Base-by-base conservation (phyloP, 2,888 invertebrate species). In the Drosophila neonasuta region DNA sequence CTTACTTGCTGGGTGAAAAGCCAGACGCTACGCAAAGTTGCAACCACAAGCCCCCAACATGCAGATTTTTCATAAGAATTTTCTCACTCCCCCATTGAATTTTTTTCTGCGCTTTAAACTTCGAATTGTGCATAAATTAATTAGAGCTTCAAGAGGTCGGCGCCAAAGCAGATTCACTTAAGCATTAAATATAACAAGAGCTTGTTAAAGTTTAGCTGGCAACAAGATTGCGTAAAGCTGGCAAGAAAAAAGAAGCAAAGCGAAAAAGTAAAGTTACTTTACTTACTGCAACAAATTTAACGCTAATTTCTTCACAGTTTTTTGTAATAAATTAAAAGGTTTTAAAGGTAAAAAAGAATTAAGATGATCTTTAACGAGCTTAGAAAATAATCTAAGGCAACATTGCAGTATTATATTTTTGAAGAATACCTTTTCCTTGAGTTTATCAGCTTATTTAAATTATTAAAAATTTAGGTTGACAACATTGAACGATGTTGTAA, bases 21-120 rank as follows among this genome's bases (percentile, higher is more conserved):
- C 44, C 34, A 15, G 29, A 55, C 44, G 32, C 55, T 45, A 55
- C n/a, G 39, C 52, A 59, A 59, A 7, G 8, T 55, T 42, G 30
- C 32, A 54, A 30, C 34, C 15, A 42, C 58, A 56, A 39, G 11
- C 7, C 39, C 0, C 36, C 11, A 41, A 24, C 29, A 39, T 15
- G 2, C 3, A 15, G 46, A 46, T 24, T 46, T 55, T 29, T 13
- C 10, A 17, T 10, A 39, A 13, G 24, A 41, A 15, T 42, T 11
- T 11, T 24, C 6, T 24, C 24, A 6, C 24, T 15, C 11, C 32
- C 2, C 9, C 8, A 11, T 6, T 10, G 32, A 15, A 42, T 9
- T 20, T 44, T 24, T 29, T 56, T 36, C n/a, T 34, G 34, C 15
- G 17, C 6, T 55, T 56, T 39, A 45, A 44, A 55, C 24, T 39